phyloP scores from a whole-genome alignment of 2,797 vertebrate genomes.

The Antrozous pallidus region DNA sequence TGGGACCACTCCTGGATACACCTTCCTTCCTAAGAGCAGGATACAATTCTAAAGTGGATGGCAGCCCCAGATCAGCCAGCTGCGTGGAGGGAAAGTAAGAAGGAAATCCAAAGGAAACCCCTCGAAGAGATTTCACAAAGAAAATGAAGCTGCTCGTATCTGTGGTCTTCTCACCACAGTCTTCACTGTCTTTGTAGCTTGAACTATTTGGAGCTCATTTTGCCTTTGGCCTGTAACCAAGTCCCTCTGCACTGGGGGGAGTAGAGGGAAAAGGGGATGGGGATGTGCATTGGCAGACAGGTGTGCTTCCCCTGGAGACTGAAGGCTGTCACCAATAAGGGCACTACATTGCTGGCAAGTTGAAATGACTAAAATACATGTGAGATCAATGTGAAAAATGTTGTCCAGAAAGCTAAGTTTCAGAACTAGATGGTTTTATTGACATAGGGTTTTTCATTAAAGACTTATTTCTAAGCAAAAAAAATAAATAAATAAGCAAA shows the following conservation, averaged over 20 bases:
- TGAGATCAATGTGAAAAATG: not conserved
- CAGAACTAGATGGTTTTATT: not conserved
- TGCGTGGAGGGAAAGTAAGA: not conserved
- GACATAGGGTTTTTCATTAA: not conserved
- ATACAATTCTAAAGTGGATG: not conserved
- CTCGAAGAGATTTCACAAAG: not conserved
- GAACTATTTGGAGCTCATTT: not conserved
- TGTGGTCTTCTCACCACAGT: not conserved
- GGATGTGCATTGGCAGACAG: not conserved
- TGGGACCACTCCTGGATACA: not conserved
- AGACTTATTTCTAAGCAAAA: not conserved
- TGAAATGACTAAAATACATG: not conserved
- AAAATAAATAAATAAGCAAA: not conserved
- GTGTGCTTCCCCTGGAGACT: not conserved
- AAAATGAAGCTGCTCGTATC: not conserved
- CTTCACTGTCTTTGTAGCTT: not conserved
- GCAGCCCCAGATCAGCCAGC: not conserved
- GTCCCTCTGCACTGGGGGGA: not conserved
- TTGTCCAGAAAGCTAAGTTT: not conserved
- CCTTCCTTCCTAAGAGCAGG: not conserved
- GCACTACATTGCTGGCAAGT: not conserved
- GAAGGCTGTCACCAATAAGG: not conserved
- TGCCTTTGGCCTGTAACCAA: not conserved
- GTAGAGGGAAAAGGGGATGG: accelerated
- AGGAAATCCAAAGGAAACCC: not conserved